Base-by-base conservation (phyloP, 2,888 invertebrate genomes). In the Clanis bilineata region DNA sequence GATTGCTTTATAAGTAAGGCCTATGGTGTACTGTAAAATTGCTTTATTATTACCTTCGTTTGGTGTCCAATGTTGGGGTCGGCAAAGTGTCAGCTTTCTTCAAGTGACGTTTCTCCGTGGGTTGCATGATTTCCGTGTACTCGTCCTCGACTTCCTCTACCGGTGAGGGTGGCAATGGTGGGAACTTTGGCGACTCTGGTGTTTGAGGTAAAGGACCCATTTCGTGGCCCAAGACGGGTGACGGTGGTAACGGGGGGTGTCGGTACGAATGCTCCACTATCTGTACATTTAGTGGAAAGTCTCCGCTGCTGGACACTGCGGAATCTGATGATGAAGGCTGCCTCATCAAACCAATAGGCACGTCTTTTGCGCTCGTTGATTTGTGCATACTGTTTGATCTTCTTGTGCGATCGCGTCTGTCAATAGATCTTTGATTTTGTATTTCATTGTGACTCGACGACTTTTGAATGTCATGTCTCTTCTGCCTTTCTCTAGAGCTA, bases 121-220 rank as follows among this genome's bases (percentile, higher is more conserved):
- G 90, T 66, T 88, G 89, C 77, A 94, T 82, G 62, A 94, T 94
- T 88, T 96, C 96, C 28, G 95, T 94, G 73, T 95, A 95, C 74
- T 96, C 96, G 71, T 96, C 95, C 72, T 95, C 94, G 62, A 95
- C 95, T 85, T 96, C 96, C 82, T 96, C 96, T 9, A 96, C 96
- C 0, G 97, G 97, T 0, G 97, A 96, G 0, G 97, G 97, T 7
- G 97, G 97, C 62, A 97, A 86, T 39, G 96, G 96, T 21, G 96
- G 96, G 77, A 96, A 95, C 57, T 88, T 90, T 5, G 92, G 93
- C 0, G 93, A 93, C 57, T 92, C 93, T 18, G 93, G 93, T 1
- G 93, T 92, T 66, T 85, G 90, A 15, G 93, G 93, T 36, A 92
- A 70, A 3, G 92, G 92, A 0, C 92, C 92, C 80, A 90, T 82